Percentiles rank a stretch among this genome's conserved stretches.
Evolutionary conservation across 2,797 vertebrate genomes (phyloP).

Genomic region (Rhodeus uyekii): DNA sequence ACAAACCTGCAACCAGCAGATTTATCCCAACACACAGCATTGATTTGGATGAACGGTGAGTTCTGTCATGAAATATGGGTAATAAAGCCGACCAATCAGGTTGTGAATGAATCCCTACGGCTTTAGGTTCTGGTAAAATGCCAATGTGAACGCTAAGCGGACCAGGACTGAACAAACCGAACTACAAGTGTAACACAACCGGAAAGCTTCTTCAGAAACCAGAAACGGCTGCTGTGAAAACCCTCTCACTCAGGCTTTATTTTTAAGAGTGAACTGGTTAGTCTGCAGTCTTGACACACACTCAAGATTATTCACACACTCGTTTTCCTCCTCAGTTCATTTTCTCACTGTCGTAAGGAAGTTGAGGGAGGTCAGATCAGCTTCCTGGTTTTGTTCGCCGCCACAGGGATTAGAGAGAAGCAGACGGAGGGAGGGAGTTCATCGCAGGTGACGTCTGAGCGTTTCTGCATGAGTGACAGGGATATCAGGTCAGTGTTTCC

Average conservation of each 20-base stretch:
- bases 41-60: too few relatives aligned
- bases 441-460: conserved; percentile 20
- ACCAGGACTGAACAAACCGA: too few relatives aligned
- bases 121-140: too few relatives aligned
- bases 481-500: conserved; percentile 60
- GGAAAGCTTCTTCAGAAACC: too few relatives aligned
- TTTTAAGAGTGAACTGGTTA: background rate
- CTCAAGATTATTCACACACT: conserved; percentile 17
- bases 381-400: conserved; percentile 52
- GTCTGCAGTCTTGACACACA: background rate
- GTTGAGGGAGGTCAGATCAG: conserved; percentile 43
- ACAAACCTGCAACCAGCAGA: too few relatives aligned
- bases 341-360: conserved; percentile 41
- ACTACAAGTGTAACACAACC: too few relatives aligned
- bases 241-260: background rate
- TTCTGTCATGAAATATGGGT: too few relatives aligned
- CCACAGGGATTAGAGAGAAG: background rate
- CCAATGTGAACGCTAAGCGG: too few relatives aligned
- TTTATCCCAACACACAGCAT: too few relatives aligned
- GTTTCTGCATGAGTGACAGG: conserved; percentile 48
- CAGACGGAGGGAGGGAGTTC: conserved; percentile 38
- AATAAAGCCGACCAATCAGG: too few relatives aligned
- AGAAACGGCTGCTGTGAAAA: too few relatives aligned
- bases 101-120: too few relatives aligned
- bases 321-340: conserved; percentile 25